Evolutionary conservation across 2,797 vertebrate species (phyloP).

Genomic region (Eremophila alpestris): DNA sequence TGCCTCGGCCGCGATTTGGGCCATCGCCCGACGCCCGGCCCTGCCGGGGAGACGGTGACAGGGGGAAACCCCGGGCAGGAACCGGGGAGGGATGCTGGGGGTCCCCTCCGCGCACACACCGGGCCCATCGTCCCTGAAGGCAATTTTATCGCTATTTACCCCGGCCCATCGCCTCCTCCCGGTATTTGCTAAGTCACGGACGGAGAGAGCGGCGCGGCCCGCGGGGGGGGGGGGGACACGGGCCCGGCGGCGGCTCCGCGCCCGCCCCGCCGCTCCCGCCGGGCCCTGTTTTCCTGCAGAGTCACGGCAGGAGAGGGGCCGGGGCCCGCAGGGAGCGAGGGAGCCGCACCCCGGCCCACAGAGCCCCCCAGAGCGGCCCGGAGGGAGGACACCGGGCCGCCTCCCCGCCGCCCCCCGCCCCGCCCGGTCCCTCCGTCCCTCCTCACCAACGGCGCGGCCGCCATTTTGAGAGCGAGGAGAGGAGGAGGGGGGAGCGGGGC

Average conservation of each 20-base stretch:
- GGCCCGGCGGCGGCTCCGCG: not conserved
- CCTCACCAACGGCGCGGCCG: slow-evolving; percentile 89
- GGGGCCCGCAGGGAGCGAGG: not conserved
- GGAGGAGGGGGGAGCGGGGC: not conserved
- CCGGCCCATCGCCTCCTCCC: not conserved
- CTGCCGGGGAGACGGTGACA: not conserved
- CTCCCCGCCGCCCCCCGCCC: not conserved
- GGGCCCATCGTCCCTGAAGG: not conserved
- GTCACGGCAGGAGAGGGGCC: slow-evolving; percentile 48
- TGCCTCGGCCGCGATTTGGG: slow-evolving; percentile 16
- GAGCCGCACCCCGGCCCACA: not conserved
- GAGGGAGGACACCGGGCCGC: not conserved
- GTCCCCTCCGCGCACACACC: not conserved
- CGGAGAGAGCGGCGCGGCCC: slow-evolving; percentile 13
- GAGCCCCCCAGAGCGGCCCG: not conserved
- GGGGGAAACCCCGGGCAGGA: not conserved
- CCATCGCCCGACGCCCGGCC: not conserved
- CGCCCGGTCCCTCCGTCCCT: slow-evolving; percentile 75
- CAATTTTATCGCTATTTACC: not conserved
- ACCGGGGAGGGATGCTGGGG: not conserved
- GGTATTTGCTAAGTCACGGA: slow-evolving; percentile 76
- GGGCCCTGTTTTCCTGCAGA: slow-evolving; percentile 71
- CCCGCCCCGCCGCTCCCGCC: not conserved
- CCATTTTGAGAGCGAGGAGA: slow-evolving; percentile 93
- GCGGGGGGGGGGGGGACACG: not conserved